Base-by-base conservation (phyloP, 2,113 vertebrate genomes). In the Erythrocercus mccallii region DNA sequence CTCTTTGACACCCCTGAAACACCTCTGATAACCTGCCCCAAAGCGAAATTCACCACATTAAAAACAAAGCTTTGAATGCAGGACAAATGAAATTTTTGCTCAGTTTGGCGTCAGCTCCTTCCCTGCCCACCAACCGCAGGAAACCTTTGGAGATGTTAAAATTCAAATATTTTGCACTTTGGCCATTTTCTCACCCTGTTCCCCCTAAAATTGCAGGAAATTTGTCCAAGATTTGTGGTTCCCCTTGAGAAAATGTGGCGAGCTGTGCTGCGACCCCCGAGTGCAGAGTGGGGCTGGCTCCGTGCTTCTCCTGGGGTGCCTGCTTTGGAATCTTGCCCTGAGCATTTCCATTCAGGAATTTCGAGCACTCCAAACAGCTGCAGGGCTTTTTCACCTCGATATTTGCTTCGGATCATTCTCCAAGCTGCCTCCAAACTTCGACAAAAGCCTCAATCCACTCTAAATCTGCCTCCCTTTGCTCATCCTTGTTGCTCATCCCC, bases 61-160 rank as follows among this genome's bases (percentile, higher is more conserved):
- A 62, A 82, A 80, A 0, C 47, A 51, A 5, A 37, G 25, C 11
- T 56, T 31, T 27, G 24, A 25, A 6, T 12, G 5, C 53, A 57
- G 42, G 31, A 17, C 3, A 10, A 10, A 16, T 16, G 20, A 20
- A 61, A 44, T 62, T 28, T 61, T 21, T 35, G 57, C 40, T 44
- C 12, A 27, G 16, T 3, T 14, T 31, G 28, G 14, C 30, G n/a
- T n/a, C 50, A n/a, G 24, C 25, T 38, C 25, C 3, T 33, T 44
- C 62, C 28, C 27, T 30, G 18, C 37, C 45, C 38, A 38, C 14
- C n/a, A 38, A 11, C 2, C 21, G 9, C 25, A 33, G 30, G 25
- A 35, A 62, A 0, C 1, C 15, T 35, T 44, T 5, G 33, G n/a
- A 45, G n/a, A 16, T 21, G n/a, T 3, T 21, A 3, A 47, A 79